These are phyloP conservation scores for Suillia variegata DNA, from an alignment of 2,888 invertebrate genomes.

Conservation along the genomic window DNA sequence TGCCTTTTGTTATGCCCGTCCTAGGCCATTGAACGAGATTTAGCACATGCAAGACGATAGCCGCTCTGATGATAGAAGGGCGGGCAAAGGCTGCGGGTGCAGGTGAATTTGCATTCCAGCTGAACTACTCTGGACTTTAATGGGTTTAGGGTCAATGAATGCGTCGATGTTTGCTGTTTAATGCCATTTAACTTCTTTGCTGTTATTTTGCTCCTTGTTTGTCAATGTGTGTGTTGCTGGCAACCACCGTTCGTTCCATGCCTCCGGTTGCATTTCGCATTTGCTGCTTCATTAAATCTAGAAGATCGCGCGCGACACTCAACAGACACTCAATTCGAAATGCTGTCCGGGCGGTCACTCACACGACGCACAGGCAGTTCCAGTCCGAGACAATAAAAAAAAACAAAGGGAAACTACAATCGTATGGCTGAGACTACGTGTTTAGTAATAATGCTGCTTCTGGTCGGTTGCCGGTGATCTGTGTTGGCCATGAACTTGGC, in stretches of 20 bases:
- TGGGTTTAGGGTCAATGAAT: background rate
- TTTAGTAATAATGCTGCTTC: background rate
- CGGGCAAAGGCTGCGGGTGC: no score
- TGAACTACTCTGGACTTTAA: background rate
- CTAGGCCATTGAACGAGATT: conserved; percentile 11
- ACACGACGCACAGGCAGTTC: background rate
- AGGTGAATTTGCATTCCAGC: background rate
- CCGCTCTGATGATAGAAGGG: no score
- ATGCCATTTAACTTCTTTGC: background rate
- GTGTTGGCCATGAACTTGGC: conserved; percentile 21
- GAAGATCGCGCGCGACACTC: background rate
- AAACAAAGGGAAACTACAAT: background rate
- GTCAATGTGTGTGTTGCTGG: background rate
- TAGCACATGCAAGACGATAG: no score
- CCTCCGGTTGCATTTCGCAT: background rate
- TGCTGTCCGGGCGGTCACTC: background rate
- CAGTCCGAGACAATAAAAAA: no score
- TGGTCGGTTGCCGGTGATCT: background rate
- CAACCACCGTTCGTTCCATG: background rate
- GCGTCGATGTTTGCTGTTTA: background rate
- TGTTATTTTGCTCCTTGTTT: background rate
- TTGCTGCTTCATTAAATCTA: conserved; percentile 2
- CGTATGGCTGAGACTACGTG: background rate
- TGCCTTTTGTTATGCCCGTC: background rate
- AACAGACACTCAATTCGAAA: background rate